phyloP scores from a whole-genome alignment of 2,797 vertebrate species.

The Cyprinella venusta region DNA sequence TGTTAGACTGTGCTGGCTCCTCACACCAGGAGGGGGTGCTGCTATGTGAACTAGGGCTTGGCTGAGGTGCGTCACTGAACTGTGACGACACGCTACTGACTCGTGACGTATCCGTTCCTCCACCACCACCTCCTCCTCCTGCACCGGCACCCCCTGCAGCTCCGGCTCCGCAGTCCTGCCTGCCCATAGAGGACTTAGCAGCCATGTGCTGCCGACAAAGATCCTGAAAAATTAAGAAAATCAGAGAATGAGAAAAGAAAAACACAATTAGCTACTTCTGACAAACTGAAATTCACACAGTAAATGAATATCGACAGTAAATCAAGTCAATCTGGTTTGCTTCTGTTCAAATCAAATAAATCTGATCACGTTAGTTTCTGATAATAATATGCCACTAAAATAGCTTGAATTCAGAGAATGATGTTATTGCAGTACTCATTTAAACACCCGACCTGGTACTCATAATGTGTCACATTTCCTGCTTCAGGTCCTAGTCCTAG shows the following conservation, averaged over 20 bases:
- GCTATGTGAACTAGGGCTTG: constrained; percentile 97
- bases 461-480: constrained; percentile 86
- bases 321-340: neutral
- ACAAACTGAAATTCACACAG: neutral
- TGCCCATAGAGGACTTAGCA: constrained; percentile 88
- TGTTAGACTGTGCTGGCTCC: constrained; percentile 96
- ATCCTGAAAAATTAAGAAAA: constrained; percentile 78
- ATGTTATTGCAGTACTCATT: neutral
- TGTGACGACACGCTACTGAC: constrained; percentile 98
- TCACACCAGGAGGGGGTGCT: constrained; percentile 98
- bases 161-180: constrained; percentile 75
- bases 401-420: neutral
- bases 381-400: neutral
- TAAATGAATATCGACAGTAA: neutral
- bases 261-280: neutral
- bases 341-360: neutral
- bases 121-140: constrained; percentile 57
- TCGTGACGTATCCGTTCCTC: constrained; percentile 82
- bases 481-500: constrained; percentile 90
- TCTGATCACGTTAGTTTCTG: neutral
- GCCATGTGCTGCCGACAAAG: constrained; percentile 98
- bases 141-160: constrained; percentile 51
- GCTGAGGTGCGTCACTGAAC: constrained; percentile 93
- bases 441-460: constrained; percentile 86
- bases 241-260: neutral